phyloP scores from a whole-genome alignment of 2,113 vertebrate genomes.

The Panthera tigris region DNA sequence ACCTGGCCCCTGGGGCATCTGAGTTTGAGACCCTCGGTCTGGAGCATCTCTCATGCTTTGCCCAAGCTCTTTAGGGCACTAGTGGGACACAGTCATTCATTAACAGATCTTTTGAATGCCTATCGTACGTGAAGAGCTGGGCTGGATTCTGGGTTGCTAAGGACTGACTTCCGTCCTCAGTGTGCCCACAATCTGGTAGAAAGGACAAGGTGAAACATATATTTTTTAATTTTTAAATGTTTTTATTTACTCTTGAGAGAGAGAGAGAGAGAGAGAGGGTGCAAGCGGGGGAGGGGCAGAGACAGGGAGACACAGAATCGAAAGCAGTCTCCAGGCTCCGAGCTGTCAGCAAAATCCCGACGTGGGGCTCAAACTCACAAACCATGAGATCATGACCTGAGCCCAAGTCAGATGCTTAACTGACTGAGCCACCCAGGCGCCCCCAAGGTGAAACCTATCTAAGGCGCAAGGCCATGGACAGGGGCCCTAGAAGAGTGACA shows the following conservation, averaged over 20 bases:
- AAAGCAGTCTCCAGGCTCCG: no score
- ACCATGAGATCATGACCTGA: no score
- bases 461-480: not conserved
- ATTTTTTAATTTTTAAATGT: no score
- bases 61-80: not conserved
- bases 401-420: accelerated
- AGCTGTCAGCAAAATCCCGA: no score
- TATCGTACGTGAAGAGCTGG: not conserved
- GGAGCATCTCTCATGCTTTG: not conserved
- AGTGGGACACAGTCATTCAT: not conserved
- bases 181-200: not conserved
- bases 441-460: not conserved
- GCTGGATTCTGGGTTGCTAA: not conserved
- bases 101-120: not conserved
- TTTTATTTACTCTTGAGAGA: no score
- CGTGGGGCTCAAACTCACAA: no score
- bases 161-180: not conserved
- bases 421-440: no score
- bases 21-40: not conserved
- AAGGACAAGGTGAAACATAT: not conserved
- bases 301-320: no score
- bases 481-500: not conserved
- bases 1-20: not conserved
- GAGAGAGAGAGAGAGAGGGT: no score
- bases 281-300: no score